Evolutionary conservation across 2,797 vertebrate species (phyloP).

Genomic region (Labroides dimidiatus): DNA sequence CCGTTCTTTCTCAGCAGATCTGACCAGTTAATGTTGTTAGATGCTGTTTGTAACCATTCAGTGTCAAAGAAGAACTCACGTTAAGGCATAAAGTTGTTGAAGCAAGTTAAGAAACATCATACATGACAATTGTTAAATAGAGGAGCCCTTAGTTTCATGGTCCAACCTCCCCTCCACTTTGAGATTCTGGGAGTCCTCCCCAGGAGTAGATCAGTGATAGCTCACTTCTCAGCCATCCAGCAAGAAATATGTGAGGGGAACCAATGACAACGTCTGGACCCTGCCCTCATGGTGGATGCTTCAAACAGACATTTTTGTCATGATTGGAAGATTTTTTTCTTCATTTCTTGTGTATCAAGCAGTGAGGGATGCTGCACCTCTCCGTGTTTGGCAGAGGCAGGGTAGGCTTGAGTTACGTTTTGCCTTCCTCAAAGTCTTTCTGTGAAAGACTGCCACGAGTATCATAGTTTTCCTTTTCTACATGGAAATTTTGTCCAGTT

Average conservation of each 20-base stretch:
- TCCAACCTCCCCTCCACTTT: background rate
- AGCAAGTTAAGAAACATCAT: constrained; percentile 23
- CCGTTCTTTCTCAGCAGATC: constrained; percentile 26
- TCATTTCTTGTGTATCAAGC: constrained; percentile 54
- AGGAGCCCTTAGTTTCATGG: constrained; percentile 25
- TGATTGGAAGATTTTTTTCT: constrained; percentile 34
- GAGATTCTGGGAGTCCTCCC: constrained; percentile 21
- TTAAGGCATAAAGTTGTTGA: constrained; percentile 26
- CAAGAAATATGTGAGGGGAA: constrained; percentile 33
- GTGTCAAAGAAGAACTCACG: constrained; percentile 16
- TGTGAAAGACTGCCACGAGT: constrained; percentile 84
- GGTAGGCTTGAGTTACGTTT: constrained; percentile 69
- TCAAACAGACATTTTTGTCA: constrained; percentile 65
- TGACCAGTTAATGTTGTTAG: constrained; percentile 12
- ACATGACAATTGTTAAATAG: constrained; percentile 27
- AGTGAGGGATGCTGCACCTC: constrained; percentile 54
- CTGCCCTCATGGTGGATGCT: constrained; percentile 39
- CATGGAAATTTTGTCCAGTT: constrained; percentile 72
- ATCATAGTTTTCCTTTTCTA: constrained; percentile 77
- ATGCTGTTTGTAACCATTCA: constrained; percentile 27
- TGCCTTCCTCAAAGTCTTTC: constrained; percentile 84
- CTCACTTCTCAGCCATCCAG: constrained; percentile 31
- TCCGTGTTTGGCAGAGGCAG: constrained; percentile 70
- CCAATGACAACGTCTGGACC: constrained; percentile 22
- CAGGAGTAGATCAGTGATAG: constrained; percentile 31